Conservation (phyloP, 2,888 invertebrate species). For the Dasypolia templi region DNA sequence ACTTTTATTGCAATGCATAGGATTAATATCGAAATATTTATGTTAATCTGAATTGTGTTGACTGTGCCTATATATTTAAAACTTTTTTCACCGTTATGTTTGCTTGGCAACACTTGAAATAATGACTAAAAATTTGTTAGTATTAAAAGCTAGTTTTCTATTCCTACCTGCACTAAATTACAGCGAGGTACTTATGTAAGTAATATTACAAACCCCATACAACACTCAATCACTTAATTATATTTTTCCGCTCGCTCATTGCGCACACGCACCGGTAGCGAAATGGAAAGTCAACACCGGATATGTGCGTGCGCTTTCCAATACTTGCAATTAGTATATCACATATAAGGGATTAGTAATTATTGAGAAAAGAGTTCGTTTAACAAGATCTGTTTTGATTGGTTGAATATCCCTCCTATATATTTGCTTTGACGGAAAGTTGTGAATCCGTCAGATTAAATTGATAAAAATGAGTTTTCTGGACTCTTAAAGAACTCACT, state of each 20-base stretch:
- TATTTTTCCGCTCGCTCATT: constrained; percentile 60
- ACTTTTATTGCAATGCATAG: neutral
- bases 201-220: constrained; percentile 17
- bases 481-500: too few relatives aligned
- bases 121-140: neutral
- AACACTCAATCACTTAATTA: constrained; percentile 49
- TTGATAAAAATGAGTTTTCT: neutral
- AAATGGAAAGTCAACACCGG: constrained; percentile 71
- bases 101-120: neutral
- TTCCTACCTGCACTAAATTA: neutral
- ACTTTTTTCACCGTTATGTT: neutral
- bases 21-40: neutral
- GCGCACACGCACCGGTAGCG: constrained; percentile 63
- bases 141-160: neutral
- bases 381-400: neutral
- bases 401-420: neutral
- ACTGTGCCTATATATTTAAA: neutral
- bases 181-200: neutral
- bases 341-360: constrained; percentile 51
- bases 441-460: neutral
- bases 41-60: neutral
- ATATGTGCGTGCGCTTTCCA: constrained; percentile 68
- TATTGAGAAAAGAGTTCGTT: constrained; percentile 26
- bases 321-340: constrained; percentile 62
- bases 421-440: neutral